Evolutionary conservation across 2,888 invertebrate genomes (phyloP).

Genomic region (Steinernema scapterisci): DNA sequence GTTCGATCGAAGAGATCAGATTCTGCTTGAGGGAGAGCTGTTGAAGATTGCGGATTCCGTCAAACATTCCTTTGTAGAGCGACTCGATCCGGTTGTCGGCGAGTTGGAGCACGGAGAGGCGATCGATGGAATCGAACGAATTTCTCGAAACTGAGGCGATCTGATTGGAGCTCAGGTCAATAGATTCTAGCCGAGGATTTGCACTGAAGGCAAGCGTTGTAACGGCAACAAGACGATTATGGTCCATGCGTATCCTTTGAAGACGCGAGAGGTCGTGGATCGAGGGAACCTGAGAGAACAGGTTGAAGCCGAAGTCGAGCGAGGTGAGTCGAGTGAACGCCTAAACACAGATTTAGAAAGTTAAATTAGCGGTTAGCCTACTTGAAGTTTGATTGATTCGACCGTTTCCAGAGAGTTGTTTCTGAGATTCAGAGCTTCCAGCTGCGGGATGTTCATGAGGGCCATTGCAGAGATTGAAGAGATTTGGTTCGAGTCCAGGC

Average conservation of each 20-base stretch:
- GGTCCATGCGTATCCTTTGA: conserved; percentile 73
- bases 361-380: neutral
- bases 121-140: conserved; percentile 70
- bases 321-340: conserved; percentile 1
- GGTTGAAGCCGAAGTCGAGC: neutral
- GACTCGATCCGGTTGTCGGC: conserved; percentile 74
- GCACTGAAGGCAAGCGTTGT: conserved; percentile 83
- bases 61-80: conserved; percentile 57
- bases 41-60: conserved; percentile 76
- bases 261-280: conserved; percentile 80
- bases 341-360: neutral
- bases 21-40: conserved; percentile 58
- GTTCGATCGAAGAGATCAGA: conserved; percentile 47
- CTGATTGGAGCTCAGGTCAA: conserved; percentile 74
- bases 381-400: neutral
- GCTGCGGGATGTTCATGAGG: conserved; percentile 83
- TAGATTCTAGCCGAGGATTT: conserved; percentile 75
- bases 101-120: conserved; percentile 78
- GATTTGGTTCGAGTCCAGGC: conserved; percentile 72
- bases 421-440: conserved; percentile 79
- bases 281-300: conserved; percentile 70
- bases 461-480: conserved; percentile 79
- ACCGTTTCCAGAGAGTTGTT: conserved; percentile 73
- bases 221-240: conserved; percentile 75
- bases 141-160: conserved; percentile 61